Evolutionary conservation across 2,113 vertebrate species (phyloP).

Genomic region (Nyctereutes procyonoides): DNA sequence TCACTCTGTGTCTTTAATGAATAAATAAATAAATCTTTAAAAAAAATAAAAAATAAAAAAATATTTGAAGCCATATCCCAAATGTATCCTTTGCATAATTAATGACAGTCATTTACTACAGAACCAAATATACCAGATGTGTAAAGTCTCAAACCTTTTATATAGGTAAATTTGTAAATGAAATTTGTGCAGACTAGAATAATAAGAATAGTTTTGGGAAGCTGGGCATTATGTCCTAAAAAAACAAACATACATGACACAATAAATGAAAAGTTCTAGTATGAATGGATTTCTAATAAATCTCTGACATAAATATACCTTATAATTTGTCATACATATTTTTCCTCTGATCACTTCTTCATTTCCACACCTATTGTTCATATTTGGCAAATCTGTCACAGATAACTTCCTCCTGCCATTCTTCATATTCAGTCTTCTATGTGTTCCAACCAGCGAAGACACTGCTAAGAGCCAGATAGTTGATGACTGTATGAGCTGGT

Average conservation of each 20-base stretch:
- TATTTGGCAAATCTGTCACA: not conserved
- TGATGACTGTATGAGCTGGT: constrained; percentile 31
- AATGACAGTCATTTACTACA: not conserved
- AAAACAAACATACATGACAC: not conserved
- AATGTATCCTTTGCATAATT: not conserved
- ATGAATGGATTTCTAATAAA: constrained; percentile 18
- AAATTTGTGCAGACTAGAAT: not conserved
- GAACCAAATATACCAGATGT: not conserved
- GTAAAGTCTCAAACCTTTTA: not conserved
- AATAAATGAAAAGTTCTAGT: not conserved
- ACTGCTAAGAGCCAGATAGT: not conserved
- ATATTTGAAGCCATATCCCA: not conserved
- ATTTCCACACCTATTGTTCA: constrained; percentile 33
- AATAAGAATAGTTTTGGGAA: constrained; percentile 21
- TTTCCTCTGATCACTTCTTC: not conserved
- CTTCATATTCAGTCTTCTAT: not conserved
- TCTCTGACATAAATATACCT: not conserved
- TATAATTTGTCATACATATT: constrained; percentile 22
- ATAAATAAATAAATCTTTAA: no score
- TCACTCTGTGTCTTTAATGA: no score
- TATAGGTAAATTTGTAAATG: not conserved
- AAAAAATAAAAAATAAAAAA: not conserved
- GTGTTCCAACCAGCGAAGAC: not conserved
- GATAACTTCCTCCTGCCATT: constrained; percentile 56
- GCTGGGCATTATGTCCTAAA: not conserved